Percentiles rank a stretch among this genome's conserved stretches.
phyloP scores from a whole-genome alignment of 2,888 invertebrate species.

The Pollenia amentaria region DNA sequence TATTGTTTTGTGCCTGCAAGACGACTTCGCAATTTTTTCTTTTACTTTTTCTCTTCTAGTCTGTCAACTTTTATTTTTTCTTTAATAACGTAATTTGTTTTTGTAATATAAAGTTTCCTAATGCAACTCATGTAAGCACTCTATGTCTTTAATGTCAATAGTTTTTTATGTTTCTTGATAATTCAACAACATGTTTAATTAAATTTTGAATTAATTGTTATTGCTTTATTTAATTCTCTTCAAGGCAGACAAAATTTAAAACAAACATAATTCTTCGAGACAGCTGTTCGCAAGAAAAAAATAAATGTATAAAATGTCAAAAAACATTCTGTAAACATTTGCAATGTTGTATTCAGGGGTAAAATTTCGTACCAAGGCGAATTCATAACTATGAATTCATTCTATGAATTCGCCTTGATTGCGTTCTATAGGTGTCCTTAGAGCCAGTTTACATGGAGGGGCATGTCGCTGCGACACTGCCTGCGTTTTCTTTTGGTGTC shows the following conservation, averaged over 20 bases:
- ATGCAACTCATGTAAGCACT: constrained; percentile 6
- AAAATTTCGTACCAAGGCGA: background rate
- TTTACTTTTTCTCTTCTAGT: constrained; percentile 4
- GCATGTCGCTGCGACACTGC: too few species aligned
- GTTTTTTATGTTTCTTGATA: constrained; percentile 24
- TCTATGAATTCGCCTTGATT: too few species aligned
- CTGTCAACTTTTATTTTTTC: constrained; percentile 11
- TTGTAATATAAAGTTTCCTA: constrained; percentile 3
- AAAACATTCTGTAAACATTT: constrained; percentile 5
- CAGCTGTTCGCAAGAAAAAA: constrained; percentile 58
- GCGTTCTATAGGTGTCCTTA: too few species aligned
- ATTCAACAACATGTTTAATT: constrained; percentile 25
- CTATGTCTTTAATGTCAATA: constrained; percentile 37
- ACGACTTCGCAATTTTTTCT: constrained; percentile 11
- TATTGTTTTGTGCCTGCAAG: constrained; percentile 20
- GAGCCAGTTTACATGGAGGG: too few species aligned
- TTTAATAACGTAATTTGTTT: constrained; percentile 29
- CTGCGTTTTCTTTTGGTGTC: too few species aligned
- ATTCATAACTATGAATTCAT: too few species aligned
- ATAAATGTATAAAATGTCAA: constrained; percentile 13
- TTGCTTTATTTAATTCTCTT: constrained; percentile 35
- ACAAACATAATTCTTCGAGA: constrained; percentile 32
- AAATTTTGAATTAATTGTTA: constrained; percentile 33
- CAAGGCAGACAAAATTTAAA: background rate
- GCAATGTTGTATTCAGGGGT: background rate